Conservation (phyloP, 23 tunicate genomes). For the Oikopleura vanhoeffeni region DNA sequence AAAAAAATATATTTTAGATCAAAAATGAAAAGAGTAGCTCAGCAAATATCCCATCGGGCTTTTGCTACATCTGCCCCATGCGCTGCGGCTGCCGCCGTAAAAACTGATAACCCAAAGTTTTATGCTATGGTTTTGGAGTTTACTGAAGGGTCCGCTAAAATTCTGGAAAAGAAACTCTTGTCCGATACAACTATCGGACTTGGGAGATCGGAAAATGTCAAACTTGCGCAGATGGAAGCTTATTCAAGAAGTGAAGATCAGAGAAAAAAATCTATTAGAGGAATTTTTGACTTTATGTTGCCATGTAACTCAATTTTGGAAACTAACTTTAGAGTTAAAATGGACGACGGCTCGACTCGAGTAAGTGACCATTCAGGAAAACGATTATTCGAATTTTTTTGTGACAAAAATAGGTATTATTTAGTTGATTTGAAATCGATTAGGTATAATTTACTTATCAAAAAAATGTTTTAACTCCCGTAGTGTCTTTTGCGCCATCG, state of each 20-base stretch:
- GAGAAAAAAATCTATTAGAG: not conserved
- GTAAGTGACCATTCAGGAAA: too few species aligned
- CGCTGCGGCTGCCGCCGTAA: too few species aligned
- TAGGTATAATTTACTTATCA: too few species aligned
- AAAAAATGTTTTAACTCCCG: too few species aligned
- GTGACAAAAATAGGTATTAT: too few species aligned
- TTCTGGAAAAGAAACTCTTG: not conserved
- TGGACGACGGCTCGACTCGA: not conserved
- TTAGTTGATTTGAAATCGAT: too few species aligned
- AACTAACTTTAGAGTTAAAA: not conserved
- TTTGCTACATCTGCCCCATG: too few species aligned
- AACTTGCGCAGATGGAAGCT: slow-evolving; percentile 5
- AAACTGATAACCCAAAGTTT: slow-evolving; percentile 10
- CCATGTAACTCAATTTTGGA: not conserved
- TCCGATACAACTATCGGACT: not conserved
- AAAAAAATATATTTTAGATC: too few species aligned
- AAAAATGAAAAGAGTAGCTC: too few species aligned
- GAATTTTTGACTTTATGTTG: slow-evolving; percentile 9
- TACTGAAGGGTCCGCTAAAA: not conserved
- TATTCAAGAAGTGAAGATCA: not conserved
- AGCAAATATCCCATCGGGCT: too few species aligned
- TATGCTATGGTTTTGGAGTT: slow-evolving; percentile 2
- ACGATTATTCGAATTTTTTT: too few species aligned
- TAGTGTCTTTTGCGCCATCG: too few species aligned
- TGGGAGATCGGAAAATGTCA: slow-evolving; percentile 3